Conservation (phyloP, 2,888 invertebrate genomes). For the Heteromyza rotundicornis region DNA sequence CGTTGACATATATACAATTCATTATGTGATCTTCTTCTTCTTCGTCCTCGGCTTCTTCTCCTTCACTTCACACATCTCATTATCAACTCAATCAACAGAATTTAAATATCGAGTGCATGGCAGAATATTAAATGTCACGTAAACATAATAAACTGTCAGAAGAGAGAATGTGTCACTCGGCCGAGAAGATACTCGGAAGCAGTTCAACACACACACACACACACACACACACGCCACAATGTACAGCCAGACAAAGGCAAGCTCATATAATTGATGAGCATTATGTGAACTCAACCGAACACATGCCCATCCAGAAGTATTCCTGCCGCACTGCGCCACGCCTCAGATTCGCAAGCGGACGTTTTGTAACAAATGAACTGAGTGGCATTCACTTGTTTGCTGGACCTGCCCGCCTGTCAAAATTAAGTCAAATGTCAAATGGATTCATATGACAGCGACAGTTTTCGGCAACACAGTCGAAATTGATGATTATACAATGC, state of each 20-base stretch:
- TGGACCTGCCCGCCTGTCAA: not conserved
- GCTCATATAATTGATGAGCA: too few species aligned
- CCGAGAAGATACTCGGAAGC: not conserved
- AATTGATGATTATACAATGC: too few species aligned
- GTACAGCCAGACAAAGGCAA: too few species aligned
- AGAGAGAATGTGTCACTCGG: not conserved
- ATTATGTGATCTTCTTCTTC: not conserved
- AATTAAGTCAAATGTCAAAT: conserved; percentile 6
- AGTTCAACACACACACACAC: conserved; percentile 23
- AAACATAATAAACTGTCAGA: conserved; percentile 5
- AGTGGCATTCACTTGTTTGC: too few species aligned
- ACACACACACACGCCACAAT: conserved; percentile 17
- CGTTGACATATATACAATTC: too few species aligned
- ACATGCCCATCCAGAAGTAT: too few species aligned
- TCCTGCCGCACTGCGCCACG: too few species aligned
- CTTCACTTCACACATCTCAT: conserved; percentile 1
- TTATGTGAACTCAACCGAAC: too few species aligned
- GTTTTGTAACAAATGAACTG: conserved; percentile 9
- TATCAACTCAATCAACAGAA: conserved; percentile 1
- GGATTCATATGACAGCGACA: not conserved
- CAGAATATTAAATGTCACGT: conserved; percentile 8
- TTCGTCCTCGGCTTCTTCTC: not conserved
- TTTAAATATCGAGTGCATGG: conserved; percentile 8
- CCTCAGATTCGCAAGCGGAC: too few species aligned
- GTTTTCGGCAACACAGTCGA: too few species aligned